phyloP scores from a whole-genome alignment of 2,797 vertebrate genomes.

The Bradypodion pumilum region DNA sequence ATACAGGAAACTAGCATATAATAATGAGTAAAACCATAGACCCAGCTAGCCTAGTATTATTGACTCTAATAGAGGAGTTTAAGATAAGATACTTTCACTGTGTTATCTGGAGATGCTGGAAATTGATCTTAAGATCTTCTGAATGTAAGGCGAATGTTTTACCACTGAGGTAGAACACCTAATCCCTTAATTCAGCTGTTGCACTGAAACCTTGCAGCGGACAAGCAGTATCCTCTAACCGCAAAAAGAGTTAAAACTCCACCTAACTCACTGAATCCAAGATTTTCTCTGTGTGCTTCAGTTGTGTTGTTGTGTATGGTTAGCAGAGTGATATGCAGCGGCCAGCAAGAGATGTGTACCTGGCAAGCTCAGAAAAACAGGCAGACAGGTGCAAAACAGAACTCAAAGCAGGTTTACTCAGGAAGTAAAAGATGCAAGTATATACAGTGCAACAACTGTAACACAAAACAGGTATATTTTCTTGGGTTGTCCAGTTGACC shows the following conservation, averaged over 20 bases:
- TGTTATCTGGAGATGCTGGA: not conserved
- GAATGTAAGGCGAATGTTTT: not conserved
- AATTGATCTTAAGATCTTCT: not conserved
- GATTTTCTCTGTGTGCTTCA: constrained; percentile 1
- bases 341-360: too few relatives aligned
- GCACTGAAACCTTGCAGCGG: not conserved
- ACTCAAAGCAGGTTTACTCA: too few relatives aligned
- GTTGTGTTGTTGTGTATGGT: accelerated
- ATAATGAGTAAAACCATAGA: not conserved
- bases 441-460: too few relatives aligned
- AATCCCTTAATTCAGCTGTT: not conserved
- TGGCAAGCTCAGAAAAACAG: too few relatives aligned
- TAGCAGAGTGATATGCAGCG: too few relatives aligned
- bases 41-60: too few relatives aligned
- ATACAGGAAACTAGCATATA: not conserved
- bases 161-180: not conserved
- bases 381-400: too few relatives aligned
- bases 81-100: not conserved
- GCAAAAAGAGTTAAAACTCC: not conserved
- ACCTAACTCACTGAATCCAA: not conserved
- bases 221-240: constrained; percentile 23
- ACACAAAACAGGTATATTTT: too few relatives aligned
- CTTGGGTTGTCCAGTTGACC: too few relatives aligned
- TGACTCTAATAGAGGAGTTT: not conserved
- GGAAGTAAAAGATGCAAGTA: too few relatives aligned